phyloP scores from a whole-genome alignment of 2,113 vertebrate species.

The Mustela nigripes region DNA sequence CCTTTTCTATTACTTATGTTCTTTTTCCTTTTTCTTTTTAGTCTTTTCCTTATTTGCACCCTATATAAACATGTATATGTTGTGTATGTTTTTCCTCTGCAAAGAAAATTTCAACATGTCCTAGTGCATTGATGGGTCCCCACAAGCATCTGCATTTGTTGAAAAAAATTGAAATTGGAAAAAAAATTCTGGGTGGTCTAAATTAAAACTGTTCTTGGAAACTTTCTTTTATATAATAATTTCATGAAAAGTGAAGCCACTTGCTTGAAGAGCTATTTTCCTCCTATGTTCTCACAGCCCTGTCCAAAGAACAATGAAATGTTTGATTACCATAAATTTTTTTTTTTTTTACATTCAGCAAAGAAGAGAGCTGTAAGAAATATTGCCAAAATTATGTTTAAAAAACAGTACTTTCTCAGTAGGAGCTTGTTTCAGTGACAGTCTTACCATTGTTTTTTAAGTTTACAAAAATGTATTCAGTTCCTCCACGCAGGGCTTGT shows the following conservation, averaged over 20 bases:
- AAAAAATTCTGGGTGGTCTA: slow-evolving; percentile 17
- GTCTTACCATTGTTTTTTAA: neutral
- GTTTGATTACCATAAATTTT: neutral
- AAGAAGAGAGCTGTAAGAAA: neutral
- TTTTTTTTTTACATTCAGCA: neutral
- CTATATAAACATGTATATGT: neutral
- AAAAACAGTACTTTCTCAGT: slow-evolving; percentile 29
- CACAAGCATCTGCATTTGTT: slow-evolving; percentile 14
- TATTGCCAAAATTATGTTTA: neutral
- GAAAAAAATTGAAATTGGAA: slow-evolving; percentile 1
- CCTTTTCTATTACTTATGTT: neutral
- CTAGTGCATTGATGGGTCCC: neutral
- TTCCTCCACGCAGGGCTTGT: neutral
- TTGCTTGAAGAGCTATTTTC: slow-evolving; percentile 39
- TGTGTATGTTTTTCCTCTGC: neutral
- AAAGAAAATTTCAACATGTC: slow-evolving; percentile 13
- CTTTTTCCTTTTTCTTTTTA: neutral
- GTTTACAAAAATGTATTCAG: neutral
- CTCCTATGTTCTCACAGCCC: neutral
- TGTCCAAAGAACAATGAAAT: slow-evolving; percentile 41
- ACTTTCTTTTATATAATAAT: slow-evolving; percentile 30
- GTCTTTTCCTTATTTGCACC: neutral
- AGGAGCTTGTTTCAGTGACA: neutral
- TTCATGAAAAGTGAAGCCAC: neutral
- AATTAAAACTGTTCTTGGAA: slow-evolving; percentile 35